These are phyloP conservation scores for Crypturellus undulatus DNA, from an alignment of 2,113 vertebrate genomes.

Conservation along the genomic window DNA sequence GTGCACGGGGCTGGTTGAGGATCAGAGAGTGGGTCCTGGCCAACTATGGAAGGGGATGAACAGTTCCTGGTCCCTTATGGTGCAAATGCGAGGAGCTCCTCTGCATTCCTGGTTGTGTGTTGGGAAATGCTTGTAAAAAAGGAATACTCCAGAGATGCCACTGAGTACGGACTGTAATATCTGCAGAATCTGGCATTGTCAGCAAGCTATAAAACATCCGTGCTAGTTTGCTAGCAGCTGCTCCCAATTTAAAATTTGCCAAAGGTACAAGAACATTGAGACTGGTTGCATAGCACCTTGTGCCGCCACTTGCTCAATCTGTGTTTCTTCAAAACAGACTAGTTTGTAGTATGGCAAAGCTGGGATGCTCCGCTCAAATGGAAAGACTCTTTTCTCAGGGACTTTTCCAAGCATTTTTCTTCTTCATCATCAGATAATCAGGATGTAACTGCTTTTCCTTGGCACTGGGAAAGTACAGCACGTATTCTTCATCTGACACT, in stretches of 20 bases:
- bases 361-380: neutral
- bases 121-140: constrained; percentile 34
- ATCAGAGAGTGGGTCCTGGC: neutral
- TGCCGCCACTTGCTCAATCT: neutral
- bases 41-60: neutral
- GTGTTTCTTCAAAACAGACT: neutral
- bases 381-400: neutral
- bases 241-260: constrained; percentile 34
- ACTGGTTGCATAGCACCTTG: neutral
- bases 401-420: constrained; percentile 1
- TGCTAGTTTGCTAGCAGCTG: constrained; percentile 38
- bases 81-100: neutral
- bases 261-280: constrained; percentile 11
- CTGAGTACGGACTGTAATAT: neutral
- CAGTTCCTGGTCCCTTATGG: neutral
- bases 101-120: neutral
- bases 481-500: neutral
- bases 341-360: neutral
- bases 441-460: neutral
- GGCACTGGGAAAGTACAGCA: constrained; percentile 34
- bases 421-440: constrained; percentile 8
- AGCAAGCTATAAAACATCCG: constrained; percentile 61
- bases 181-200: constrained; percentile 32
- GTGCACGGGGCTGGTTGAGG: neutral
- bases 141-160: constrained; percentile 12